phyloP scores from a whole-genome alignment of 2,797 vertebrate species.

The Melanotaenia boesemani region DNA sequence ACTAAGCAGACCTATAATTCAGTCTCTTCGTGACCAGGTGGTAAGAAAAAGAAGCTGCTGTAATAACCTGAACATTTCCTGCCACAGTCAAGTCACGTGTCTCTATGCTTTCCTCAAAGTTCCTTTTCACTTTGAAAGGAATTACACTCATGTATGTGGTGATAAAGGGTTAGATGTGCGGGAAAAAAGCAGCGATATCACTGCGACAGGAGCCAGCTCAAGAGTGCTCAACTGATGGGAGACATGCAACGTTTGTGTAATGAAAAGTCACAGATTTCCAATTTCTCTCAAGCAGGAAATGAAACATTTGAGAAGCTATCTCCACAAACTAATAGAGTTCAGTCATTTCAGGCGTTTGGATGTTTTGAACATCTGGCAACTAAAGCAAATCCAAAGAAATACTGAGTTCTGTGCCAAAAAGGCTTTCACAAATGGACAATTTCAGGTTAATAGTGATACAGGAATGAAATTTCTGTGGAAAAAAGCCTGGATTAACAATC shows the following conservation, averaged over 20 bases:
- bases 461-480: no score
- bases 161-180: conserved; percentile 19
- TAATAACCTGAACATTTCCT: conserved; percentile 37
- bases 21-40: conserved; percentile 10
- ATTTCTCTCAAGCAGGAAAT: conserved; percentile 50
- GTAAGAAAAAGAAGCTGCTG: conserved; percentile 9
- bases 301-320: conserved; percentile 34
- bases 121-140: conserved; percentile 39
- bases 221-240: conserved; percentile 26
- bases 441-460: background rate
- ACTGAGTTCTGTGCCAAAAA: background rate
- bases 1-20: conserved; percentile 31
- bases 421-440: background rate
- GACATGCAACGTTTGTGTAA: conserved; percentile 44
- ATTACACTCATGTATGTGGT: conserved; percentile 1
- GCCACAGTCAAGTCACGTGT: conserved; percentile 8
- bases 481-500: background rate
- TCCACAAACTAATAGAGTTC: conserved; percentile 30
- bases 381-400: conserved; percentile 10
- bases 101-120: background rate
- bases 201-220: conserved; percentile 10
- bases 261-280: conserved; percentile 42
- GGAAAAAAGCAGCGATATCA: conserved; percentile 30
- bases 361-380: conserved; percentile 6
- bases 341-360: conserved; percentile 30